Evolutionary conservation across 2,113 vertebrate genomes (phyloP), one percentile per base, ranked within the genome.

Genomic region (Gadus macrocephalus): DNA sequence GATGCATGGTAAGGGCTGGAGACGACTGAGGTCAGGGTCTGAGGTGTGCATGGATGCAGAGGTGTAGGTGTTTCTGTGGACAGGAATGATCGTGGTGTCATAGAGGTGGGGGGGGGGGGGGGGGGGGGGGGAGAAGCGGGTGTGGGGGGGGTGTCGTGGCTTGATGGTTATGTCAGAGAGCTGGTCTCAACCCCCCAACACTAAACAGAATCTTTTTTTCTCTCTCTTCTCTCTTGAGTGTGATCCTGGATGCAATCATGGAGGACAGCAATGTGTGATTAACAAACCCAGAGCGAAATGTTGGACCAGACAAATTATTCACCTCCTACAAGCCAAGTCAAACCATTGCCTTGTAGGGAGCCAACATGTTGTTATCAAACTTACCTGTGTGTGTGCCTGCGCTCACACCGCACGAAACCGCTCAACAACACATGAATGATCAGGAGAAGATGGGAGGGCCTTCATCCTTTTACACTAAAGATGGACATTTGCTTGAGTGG

Each of bases 91-190:
- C 82, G 77, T 49, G 42, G 42, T 49, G 42, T 49, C 42, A 49
- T 49, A 49, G 42, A 11, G 42, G 42, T 14, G 42, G 42, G 42
- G 7, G 42, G 6, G 42, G 42, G 42, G 42, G 42, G 42, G 42
- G 42, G 7, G 42, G 6, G 42, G 42, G 42, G 42, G 42, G 3
- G 42, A 84, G 81, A 84, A 87, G 42, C 9, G 42, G 42, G 42
- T 49, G 42, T 9, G 5, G 42, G 42, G 42, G 42, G 2, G 42
- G 42, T 9, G 42, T 89, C 86, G 86, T 88, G 83, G 86, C 85
- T 88, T 76, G 84, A 91, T 92, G 91, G 76, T 83, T 83, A 91
- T 91, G 91, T 85, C 63, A 78, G 79, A 79, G 79, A 85, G 64
- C 66, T 83, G 77, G 78, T 75, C 67, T 79, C 20, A 5, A n/a